Evolutionary conservation across 30 jellyfish, hydroid and myxozoan species (phyloP).

Genomic region (Chrysaora quinquecirrha): DNA sequence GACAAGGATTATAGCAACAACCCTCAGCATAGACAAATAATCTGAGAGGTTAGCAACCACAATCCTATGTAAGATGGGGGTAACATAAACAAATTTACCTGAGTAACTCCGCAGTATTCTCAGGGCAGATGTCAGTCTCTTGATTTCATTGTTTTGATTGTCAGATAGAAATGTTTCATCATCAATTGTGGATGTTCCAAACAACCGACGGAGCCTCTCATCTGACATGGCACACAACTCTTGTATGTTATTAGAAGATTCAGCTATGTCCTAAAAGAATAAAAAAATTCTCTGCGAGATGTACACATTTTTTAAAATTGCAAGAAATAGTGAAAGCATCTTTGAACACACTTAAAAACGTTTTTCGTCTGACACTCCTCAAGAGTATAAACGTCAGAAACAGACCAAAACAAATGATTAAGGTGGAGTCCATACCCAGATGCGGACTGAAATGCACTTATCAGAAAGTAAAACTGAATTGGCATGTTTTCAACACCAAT

Average conservation of each 20-base stretch:
- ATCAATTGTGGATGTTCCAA: constrained; percentile 20
- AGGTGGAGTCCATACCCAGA: too few relatives aligned
- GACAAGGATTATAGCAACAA: neutral
- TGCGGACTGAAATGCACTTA: too few relatives aligned
- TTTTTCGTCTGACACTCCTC: too few relatives aligned
- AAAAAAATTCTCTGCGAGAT: neutral
- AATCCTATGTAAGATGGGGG: neutral
- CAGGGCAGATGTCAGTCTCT: constrained; percentile 78
- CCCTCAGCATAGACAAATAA: too few relatives aligned
- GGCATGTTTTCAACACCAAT: neutral
- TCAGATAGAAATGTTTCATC: constrained; percentile 26
- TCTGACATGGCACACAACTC: constrained; percentile 76
- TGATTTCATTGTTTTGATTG: constrained; percentile 34
- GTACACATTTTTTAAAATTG: too few relatives aligned
- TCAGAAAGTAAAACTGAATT: too few relatives aligned
- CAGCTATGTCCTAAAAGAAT: constrained; percentile 41
- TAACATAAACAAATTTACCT: constrained; percentile 28
- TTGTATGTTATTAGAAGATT: constrained; percentile 40
- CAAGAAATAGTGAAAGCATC: too few relatives aligned
- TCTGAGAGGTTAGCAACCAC: neutral
- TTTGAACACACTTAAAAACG: too few relatives aligned
- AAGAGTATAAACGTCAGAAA: too few relatives aligned
- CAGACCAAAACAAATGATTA: too few relatives aligned
- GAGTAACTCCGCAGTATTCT: constrained; percentile 70
- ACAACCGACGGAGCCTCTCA: constrained; percentile 57